phyloP scores from a whole-genome alignment of 2,888 invertebrate genomes.

The Dichetophora obliterata region DNA sequence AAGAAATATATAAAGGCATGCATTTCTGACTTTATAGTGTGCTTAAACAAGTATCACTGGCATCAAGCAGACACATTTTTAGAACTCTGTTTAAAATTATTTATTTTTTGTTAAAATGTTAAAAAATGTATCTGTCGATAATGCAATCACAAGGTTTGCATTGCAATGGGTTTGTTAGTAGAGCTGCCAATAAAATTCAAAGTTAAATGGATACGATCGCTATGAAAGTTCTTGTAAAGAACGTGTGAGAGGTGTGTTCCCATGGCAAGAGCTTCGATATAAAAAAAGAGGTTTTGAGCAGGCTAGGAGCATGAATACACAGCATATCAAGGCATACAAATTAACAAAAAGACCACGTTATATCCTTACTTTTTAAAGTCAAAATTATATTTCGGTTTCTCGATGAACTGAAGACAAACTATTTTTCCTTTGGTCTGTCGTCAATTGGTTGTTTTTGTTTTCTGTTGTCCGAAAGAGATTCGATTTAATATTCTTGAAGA shows the following conservation, averaged over 20 bases:
- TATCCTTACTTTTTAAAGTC: slow-evolving; percentile 20
- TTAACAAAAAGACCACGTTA: slow-evolving; percentile 3
- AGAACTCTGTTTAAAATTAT: too few species aligned
- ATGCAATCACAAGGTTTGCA: background rate
- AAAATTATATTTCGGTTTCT: slow-evolving; percentile 36
- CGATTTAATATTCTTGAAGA: slow-evolving; percentile 58
- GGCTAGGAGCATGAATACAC: slow-evolving; percentile 7
- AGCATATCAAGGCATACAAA: slow-evolving; percentile 7
- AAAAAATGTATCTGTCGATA: background rate
- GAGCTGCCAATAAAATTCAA: slow-evolving; percentile 15
- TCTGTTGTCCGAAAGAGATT: slow-evolving; percentile 54
- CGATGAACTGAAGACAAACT: background rate
- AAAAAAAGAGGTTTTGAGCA: slow-evolving; percentile 6
- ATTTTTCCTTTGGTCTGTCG: background rate
- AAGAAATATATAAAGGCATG: slow-evolving; percentile 16
- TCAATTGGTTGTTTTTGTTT: background rate
- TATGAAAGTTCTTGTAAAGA: background rate
- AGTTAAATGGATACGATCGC: slow-evolving; percentile 16
- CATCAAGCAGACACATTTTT: too few species aligned
- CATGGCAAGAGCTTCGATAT: background rate
- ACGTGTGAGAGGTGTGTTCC: background rate
- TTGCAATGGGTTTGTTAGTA: slow-evolving; percentile 14
- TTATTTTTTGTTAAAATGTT: background rate
- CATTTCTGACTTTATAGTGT: background rate
- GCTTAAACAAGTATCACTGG: too few species aligned